A percentile compares a stretch with the other conserved stretches of the same genome.
Conservation (phyloP, 2,113 vertebrate genomes). For the Brienomyrus brachyistius region DNA sequence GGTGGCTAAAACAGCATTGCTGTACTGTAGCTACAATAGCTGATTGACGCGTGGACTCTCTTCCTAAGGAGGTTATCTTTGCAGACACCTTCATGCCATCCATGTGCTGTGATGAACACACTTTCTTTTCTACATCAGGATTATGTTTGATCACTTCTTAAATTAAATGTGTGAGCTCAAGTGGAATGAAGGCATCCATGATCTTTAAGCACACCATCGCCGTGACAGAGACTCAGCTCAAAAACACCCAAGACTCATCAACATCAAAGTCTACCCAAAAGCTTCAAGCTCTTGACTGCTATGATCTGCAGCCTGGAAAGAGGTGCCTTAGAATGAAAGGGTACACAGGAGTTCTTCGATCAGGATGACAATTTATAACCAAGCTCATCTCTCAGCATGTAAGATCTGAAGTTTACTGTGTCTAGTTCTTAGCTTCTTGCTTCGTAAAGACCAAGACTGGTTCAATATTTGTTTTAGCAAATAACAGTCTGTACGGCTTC, state of each 20-base stretch:
- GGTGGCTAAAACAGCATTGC: not conserved
- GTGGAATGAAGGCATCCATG: not conserved
- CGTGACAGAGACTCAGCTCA: constrained; percentile 32
- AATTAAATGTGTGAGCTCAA: not conserved
- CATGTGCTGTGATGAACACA: not conserved
- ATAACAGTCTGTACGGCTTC: not conserved
- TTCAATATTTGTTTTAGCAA: not conserved
- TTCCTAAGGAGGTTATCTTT: not conserved
- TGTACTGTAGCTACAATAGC: not conserved
- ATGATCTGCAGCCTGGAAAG: constrained; percentile 14
- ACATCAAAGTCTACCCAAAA: constrained; percentile 39
- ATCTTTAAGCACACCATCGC: not conserved
- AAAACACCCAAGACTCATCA: constrained; percentile 24
- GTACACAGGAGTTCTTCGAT: constrained; percentile 17
- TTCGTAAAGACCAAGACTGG: not conserved
- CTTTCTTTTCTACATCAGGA: not conserved
- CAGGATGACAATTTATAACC: constrained; percentile 32
- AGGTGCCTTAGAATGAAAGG: constrained; percentile 19
- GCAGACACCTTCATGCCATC: not conserved
- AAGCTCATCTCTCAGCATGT: constrained; percentile 21
- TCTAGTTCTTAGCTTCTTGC: not conserved
- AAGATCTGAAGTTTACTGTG: not conserved
- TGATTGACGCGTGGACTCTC: not conserved
- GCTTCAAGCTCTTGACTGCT: constrained; percentile 31
- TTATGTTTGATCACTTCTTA: not conserved